Evolutionary conservation across 2,888 invertebrate species (phyloP).

Genomic region (Enchytraeus crypticus): DNA sequence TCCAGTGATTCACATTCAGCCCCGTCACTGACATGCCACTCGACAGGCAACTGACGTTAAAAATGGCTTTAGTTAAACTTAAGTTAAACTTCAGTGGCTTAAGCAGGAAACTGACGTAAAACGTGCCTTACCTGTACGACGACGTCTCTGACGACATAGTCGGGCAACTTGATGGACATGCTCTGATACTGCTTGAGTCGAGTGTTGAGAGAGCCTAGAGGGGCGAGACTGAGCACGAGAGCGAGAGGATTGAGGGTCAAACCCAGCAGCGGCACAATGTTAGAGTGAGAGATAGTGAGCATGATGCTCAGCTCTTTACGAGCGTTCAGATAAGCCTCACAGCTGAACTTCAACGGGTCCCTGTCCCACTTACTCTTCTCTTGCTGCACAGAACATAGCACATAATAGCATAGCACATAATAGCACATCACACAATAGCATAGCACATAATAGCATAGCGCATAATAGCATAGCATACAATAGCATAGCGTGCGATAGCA

Average conservation of each 20-base stretch:
- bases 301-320: conserved; percentile 87
- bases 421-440: too few relatives aligned
- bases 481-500: too few relatives aligned
- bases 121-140: conserved; percentile 68
- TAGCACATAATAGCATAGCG: too few relatives aligned
- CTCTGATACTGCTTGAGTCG: conserved; percentile 75
- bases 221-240: conserved; percentile 79
- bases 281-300: conserved; percentile 73
- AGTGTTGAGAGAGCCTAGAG: conserved; percentile 74
- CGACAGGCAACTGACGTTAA: too few relatives aligned
- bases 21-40: too few relatives aligned
- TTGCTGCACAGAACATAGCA: conserved; percentile 6
- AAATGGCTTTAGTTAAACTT: too few relatives aligned
- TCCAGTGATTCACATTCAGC: too few relatives aligned
- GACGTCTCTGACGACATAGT: conserved; percentile 71
- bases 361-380: conserved; percentile 64
- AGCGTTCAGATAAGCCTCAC: conserved; percentile 91
- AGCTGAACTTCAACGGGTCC: conserved; percentile 81
- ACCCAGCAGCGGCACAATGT: conserved; percentile 85
- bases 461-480: too few relatives aligned
- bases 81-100: too few relatives aligned
- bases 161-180: conserved; percentile 71
- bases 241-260: conserved; percentile 81
- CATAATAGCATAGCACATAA: too few relatives aligned
- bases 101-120: too few relatives aligned